Evolutionary conservation across 2,797 vertebrate species (phyloP), one percentile per base, ranked within the genome.

Genomic region (Peromyscus eremicus): DNA sequence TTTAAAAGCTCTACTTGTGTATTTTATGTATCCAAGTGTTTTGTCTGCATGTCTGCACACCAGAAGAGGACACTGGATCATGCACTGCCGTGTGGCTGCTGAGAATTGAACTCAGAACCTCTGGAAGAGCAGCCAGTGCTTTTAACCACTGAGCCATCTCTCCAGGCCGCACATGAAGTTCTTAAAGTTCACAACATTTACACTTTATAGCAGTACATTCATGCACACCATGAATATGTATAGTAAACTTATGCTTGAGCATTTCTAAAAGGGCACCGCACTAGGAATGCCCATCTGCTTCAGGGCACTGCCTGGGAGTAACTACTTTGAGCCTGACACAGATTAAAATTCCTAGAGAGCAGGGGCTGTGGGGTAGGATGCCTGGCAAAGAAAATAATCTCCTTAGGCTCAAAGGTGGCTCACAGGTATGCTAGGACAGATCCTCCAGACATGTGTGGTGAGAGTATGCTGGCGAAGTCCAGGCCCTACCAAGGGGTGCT

Each of bases 281-380:
- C 27, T 27, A 9, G 55, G 70, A 60, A 29, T 60, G 57, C 32
- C 60, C 34, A 27, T 71, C 37, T 82, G 40, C 75, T 95, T 66
- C 34, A 34, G 66, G 52, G 85, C 52, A 75, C 6, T 81, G 52
- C 68, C 73, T 68, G 32, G 9, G 2, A 92, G 46, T 62, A 29
- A 62, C 87, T 37, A 68, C 40, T 62, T 57, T 70, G 29, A 62
- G 87, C 17, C 87, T 40, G 80, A 71, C 95, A 62, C 4, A n/a
- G 79, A 81, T 57, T 43, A 70, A 81, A 85, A 93, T 96, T 96
- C 96, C 94, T 97, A 71, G 91, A 96, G 76, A 94, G 75, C 94
- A 83, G 2, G 60, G 49, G 62, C n/a, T 34, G 5, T 43, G 27
- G 40, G 55, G 37, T 11, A 92, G 73, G 76, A 70, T 14, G 3